Evolutionary conservation across 2,113 vertebrate genomes (phyloP).

Genomic region (Platichthys stellatus): DNA sequence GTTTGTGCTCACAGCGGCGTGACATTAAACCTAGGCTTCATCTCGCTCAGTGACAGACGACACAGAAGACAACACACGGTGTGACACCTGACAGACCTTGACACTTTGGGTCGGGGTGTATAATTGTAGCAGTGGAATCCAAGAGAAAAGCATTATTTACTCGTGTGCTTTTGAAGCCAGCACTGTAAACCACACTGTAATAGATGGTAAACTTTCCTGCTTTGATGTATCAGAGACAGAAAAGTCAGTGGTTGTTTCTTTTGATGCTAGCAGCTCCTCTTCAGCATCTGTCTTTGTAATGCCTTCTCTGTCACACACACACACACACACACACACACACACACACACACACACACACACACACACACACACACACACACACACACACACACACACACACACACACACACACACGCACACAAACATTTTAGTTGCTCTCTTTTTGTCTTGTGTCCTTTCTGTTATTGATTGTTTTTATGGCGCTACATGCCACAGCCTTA

Average conservation of each 20-base stretch:
- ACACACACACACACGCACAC: conserved; percentile 10
- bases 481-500: conserved; percentile 38
- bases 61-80: conserved; percentile 67
- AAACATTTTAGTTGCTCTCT: conserved; percentile 22
- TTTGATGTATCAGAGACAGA: conserved; percentile 40
- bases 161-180: conserved; percentile 43
- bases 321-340: conserved; percentile 6
- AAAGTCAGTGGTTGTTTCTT: conserved; percentile 31
- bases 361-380: conserved; percentile 13
- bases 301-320: conserved; percentile 22
- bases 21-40: conserved; percentile 82
- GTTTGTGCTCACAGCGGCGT: conserved; percentile 80
- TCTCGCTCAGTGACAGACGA: conserved; percentile 77
- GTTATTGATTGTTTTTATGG: conserved; percentile 61
- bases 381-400: conserved; percentile 10
- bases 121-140: conserved; percentile 74
- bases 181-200: conserved; percentile 32
- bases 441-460: conserved; percentile 34
- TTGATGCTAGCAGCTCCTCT: conserved; percentile 34
- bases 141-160: conserved; percentile 51
- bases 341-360: conserved; percentile 14
- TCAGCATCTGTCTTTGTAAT: conserved; percentile 11
- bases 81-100: conserved; percentile 70
- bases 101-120: conserved; percentile 48
- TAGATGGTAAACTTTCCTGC: conserved; percentile 50